Evolutionary conservation across 2,888 invertebrate genomes (phyloP), one percentile per base, ranked within the genome.

Genomic region (Mythimna lalbum): DNA sequence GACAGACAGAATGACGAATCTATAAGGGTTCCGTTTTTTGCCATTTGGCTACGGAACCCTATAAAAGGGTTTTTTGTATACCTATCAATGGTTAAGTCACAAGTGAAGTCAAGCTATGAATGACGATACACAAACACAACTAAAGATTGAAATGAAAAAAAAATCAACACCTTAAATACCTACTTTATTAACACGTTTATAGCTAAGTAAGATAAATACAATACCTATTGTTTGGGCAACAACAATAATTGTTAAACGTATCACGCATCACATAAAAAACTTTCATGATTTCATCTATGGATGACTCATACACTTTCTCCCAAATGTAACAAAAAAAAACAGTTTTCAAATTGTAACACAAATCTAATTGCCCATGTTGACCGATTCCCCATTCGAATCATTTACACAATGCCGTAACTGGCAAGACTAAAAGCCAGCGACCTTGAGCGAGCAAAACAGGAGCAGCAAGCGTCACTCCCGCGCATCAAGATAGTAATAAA

Each of bases 191-290:
- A 36, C 12, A 57, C 50, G 14, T 43, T 21, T 50, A 61, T n/a
- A 43, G 4, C 12, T 17, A 49, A 78, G 21, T 59, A 57, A 47
- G 31, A 59, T 43, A 56, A 36, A 77, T 17, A 77, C 68, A 73
- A 76, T 61, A 72, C 14, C 68, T 67, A 56, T 47, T 69, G 70
- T 77, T 33, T 47, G 60, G 14, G 55, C 50, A 56, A 77, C 77
- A 77, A 77, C 60, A 69, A 73, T 69, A 69, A 73, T 69, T 76
- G 55, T 69, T 12, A 56, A 61, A 77, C 10, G 52, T 27, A 66
- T 47, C 23, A 47, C 12, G 9, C 39, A 55, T 3, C 12, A 59
- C 10, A 19, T 31, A 23, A 4, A 57, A n/a, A 49, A 60, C 17
- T 12, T 17, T 55, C 21, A 43, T 70, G 55, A 70, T 47, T 50